Conservation (phyloP, 1,140 invertebrate genomes). For the Caerostris extrusa region DNA sequence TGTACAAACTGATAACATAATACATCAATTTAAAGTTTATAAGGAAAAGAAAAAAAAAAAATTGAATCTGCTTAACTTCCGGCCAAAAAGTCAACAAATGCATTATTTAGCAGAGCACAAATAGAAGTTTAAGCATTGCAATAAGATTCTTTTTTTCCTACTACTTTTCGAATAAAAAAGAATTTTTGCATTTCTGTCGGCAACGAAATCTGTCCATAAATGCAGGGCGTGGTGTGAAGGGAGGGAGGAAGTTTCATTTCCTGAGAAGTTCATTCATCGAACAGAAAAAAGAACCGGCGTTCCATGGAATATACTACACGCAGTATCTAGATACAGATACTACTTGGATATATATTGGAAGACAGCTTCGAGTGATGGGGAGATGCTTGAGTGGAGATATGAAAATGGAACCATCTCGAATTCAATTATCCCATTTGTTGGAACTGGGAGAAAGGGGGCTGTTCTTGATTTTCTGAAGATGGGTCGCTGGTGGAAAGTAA, state of each 20-base stretch:
- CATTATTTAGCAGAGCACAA: not conserved
- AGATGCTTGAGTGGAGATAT: not conserved
- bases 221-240: too few relatives aligned
- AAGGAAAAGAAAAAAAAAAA: too few relatives aligned
- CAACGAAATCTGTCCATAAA: too few relatives aligned
- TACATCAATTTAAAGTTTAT: too few relatives aligned
- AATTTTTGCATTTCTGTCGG: not conserved
- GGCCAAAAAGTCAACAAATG: not conserved
- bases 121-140: not conserved
- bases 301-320: not conserved
- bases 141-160: not conserved
- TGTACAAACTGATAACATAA: too few relatives aligned
- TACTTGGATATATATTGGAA: not conserved
- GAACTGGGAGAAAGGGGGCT: not conserved
- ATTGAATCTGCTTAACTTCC: too few relatives aligned
- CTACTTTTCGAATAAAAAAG: not conserved
- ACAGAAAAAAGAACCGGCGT: not conserved
- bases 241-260: not conserved
- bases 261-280: not conserved
- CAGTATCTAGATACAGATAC: not conserved
- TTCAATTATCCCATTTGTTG: conserved; percentile 2
- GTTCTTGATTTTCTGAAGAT: too few relatives aligned
- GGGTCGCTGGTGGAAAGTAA: not conserved
- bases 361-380: not conserved
- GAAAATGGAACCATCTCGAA: not conserved